Percentiles rank a stretch among this genome's conserved stretches.
Conservation (phyloP, 2,113 vertebrate genomes). For the Pseudois nayaur region DNA sequence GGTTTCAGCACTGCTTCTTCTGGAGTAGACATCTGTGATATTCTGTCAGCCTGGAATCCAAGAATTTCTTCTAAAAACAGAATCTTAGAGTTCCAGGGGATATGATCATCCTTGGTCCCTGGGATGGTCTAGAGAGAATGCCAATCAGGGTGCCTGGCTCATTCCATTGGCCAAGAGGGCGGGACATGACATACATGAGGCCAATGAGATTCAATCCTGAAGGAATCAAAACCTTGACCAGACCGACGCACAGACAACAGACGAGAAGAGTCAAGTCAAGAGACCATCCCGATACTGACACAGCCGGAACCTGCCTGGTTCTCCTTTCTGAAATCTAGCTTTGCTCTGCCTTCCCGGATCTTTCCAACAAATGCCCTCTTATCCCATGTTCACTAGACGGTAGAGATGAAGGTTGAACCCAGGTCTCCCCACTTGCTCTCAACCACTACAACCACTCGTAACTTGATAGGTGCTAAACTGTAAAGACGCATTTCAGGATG, state of each 20-base stretch:
- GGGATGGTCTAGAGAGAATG: neutral
- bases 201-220: neutral
- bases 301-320: neutral
- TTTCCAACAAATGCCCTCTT: neutral
- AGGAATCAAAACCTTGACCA: neutral
- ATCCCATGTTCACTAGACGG: no score
- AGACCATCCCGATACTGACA: fast-evolving
- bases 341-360: neutral
- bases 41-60: neutral
- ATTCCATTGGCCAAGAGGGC: neutral
- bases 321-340: neutral
- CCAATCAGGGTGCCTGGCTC: neutral
- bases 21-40: fast-evolving
- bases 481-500: fast-evolving
- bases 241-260: fast-evolving
- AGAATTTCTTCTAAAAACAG: neutral
- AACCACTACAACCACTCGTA: fast-evolving
- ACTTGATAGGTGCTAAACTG: fast-evolving
- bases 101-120: neutral
- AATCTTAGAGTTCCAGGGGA: neutral
- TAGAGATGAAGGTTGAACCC: neutral
- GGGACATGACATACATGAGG: neutral
- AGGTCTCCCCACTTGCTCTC: neutral
- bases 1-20: neutral
- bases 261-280: fast-evolving